Conservation (phyloP, 2,113 vertebrate genomes). For the Gallinago paraguaiae region DNA sequence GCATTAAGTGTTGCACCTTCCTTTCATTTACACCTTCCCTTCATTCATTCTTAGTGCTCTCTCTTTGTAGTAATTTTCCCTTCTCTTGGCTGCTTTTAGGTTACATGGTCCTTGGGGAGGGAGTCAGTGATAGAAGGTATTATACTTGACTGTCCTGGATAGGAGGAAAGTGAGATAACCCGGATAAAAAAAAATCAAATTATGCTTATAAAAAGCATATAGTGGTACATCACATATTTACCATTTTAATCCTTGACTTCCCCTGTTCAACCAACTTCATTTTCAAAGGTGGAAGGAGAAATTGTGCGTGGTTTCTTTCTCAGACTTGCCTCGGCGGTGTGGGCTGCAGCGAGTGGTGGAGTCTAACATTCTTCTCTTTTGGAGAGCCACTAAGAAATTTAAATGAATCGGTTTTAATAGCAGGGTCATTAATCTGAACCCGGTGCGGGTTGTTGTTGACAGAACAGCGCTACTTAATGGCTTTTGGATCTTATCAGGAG, state of each 20-base stretch:
- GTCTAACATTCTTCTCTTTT: background rate
- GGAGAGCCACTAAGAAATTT: background rate
- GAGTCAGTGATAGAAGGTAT: background rate
- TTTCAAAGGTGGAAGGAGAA: background rate
- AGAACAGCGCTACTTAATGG: background rate
- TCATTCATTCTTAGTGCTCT: background rate
- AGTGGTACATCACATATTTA: rapidly evolving
- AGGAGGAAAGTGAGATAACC: background rate
- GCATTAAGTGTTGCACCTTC: background rate
- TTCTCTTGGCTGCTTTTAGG: background rate
- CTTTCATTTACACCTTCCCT: background rate
- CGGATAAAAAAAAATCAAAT: background rate
- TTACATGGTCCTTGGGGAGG: background rate
- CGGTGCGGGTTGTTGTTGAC: background rate
- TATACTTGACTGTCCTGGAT: background rate
- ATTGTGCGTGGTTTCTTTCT: background rate
- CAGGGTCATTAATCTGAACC: background rate
- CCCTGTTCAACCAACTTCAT: background rate
- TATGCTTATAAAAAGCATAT: rapidly evolving
- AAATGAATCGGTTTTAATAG: background rate
- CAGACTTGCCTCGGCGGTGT: background rate
- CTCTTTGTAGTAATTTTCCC: background rate
- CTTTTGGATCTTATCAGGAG: background rate
- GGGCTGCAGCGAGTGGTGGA: background rate
- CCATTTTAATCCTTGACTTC: background rate